phyloP scores from a whole-genome alignment of 2,797 vertebrate species.

The Lepus oiostolus region DNA sequence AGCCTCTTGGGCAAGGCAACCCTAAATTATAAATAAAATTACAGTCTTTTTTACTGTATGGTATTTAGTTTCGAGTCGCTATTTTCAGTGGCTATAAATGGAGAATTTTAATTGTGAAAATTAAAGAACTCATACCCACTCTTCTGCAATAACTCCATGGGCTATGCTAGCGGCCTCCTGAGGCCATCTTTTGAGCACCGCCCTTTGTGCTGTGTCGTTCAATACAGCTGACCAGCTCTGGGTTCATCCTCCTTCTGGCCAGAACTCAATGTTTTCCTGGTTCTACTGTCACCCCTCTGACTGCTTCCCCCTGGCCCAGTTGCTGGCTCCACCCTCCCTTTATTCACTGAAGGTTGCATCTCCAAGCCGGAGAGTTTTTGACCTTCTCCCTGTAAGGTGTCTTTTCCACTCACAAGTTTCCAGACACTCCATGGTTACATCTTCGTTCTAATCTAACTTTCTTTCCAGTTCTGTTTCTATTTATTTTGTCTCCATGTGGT shows the following conservation, averaged over 20 bases:
- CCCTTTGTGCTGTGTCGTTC: background rate
- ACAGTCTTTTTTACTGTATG: background rate
- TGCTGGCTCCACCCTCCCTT: background rate
- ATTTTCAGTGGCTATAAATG: background rate
- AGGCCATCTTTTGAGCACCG: background rate
- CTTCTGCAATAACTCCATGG: background rate
- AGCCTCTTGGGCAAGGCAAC: background rate
- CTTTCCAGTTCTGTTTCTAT: slow-evolving; percentile 56
- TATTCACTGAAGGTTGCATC: background rate
- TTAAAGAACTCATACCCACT: background rate
- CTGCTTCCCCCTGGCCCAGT: background rate
- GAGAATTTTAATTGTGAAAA: background rate
- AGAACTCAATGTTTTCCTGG: background rate
- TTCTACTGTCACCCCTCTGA: background rate
- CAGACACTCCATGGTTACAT: background rate
- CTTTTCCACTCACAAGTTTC: background rate
- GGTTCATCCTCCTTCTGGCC: accelerated
- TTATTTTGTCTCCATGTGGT: background rate
- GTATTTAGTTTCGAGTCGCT: background rate
- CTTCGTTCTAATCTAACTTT: background rate
- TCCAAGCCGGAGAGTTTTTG: background rate
- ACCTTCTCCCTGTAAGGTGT: background rate
- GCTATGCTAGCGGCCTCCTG: background rate
- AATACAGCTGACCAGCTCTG: background rate
- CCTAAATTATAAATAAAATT: background rate